Evolutionary conservation across 2,113 vertebrate species (phyloP).

Genomic region (Elephas maximus): DNA sequence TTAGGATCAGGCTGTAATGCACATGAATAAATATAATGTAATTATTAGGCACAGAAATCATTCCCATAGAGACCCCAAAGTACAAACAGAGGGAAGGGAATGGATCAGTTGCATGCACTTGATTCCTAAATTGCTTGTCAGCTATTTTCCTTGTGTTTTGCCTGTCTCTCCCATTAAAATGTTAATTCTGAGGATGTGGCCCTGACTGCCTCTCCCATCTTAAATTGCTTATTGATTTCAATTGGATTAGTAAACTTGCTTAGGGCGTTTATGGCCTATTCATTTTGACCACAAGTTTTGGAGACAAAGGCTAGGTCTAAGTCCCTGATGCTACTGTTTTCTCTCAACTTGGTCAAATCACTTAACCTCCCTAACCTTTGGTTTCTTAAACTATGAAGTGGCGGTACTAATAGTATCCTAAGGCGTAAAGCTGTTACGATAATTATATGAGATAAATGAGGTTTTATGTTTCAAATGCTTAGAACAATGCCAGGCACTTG

Average conservation of each 20-base stretch:
- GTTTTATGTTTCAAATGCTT: background rate
- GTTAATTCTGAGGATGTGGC: background rate
- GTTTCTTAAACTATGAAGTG: constrained; percentile 22
- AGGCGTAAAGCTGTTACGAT: background rate
- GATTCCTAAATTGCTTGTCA: constrained; percentile 19
- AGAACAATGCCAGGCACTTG: background rate
- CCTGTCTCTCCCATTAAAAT: background rate
- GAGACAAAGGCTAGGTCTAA: background rate
- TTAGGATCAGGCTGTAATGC: constrained; percentile 2
- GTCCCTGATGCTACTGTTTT: background rate
- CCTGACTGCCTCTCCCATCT: background rate
- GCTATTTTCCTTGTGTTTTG: background rate
- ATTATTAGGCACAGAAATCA: background rate
- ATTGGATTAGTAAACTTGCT: background rate
- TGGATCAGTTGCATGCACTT: background rate
- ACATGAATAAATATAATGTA: background rate
- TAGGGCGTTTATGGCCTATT: background rate
- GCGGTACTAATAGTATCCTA: background rate
- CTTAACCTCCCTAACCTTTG: background rate
- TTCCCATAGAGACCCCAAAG: background rate
- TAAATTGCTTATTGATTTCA: constrained; percentile 12
- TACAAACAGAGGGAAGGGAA: background rate
- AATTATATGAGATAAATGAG: background rate
- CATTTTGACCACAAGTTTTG: background rate
- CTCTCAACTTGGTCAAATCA: background rate